Base-by-base conservation (phyloP, 2,113 vertebrate genomes). In the Etia nguti region DNA sequence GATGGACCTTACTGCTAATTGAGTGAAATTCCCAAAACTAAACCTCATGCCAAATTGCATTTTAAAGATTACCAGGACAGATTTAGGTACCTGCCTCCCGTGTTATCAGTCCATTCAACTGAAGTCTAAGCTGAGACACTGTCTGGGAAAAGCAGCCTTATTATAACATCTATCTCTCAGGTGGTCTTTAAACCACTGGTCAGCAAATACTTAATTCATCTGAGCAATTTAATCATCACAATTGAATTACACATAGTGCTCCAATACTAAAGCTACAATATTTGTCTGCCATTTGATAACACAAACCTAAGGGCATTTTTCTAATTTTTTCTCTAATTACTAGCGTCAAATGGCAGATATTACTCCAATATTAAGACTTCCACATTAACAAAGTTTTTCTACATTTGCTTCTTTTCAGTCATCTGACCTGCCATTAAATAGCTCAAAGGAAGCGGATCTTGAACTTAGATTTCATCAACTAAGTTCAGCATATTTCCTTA, bases 21-120 rank as follows among this genome's bases (percentile, higher is more conserved):
- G 8, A 36, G 34, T 36, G 34, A 36, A 20, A 11, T 54, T 54
- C 20, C 52, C 10, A 3, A 54, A 54, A 54, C 20, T 54, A 54
- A 54, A 2, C 52, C 52, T 54, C 10, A 54, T 20, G 9, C n/a
- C 18, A 54, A n/a, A 10, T 54, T 54, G 20, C 10, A n/a, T 50
- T 50, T 50, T 15, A 60, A 0, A 59, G 0, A 59, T 6, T 59
- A 31, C 7, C 8, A 1, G 56, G 56, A 31, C 0, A 7, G 3
- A 59, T 59, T 59, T 59, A 29, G 56, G 2, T 57, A 57, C 55
- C 55, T 57, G 55, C 55, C 55, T 57, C 7, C 26, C 55, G 26
- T 56, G 55, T 8, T 57, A 26, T 57, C 55, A 26, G 55, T 15
- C 55, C 55, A 57, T 57, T 57, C 22, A 57, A 57, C 55, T 57